Base-by-base conservation (phyloP, 2,113 vertebrate genomes). In the Rhinogobius similis region DNA sequence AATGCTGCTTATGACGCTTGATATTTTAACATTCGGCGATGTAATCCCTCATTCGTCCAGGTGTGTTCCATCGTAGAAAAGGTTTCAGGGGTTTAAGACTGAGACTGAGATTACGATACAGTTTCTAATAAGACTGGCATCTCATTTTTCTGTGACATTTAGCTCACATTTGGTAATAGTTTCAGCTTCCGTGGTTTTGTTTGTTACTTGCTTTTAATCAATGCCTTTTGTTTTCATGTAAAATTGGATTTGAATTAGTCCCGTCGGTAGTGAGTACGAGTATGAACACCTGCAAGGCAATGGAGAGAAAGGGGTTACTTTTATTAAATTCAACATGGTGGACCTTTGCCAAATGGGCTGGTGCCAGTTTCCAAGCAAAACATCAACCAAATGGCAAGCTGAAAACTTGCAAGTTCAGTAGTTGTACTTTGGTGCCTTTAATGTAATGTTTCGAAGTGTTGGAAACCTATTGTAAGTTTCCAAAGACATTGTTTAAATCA, bases 301-400 rank as follows among this genome's bases (percentile, higher is more conserved):
- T 20, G 66, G 72, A 73, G 23, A 68, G n/a, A 59, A 76, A 11
- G 70, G 26, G 64, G 67, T 26, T 67, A 62, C 62, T 70, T 53
- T 76, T 66, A 59, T 75, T 70, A 56, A 74, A 44, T 75, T 67
- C 65, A 76, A 52, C 65, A 23, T 71, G 26, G 56, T 8, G 23
- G 62, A 62, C 27, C 55, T 23, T 66, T 62, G 48, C 69, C 68
- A 59, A 38, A 50, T 71, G 69, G 67, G 75, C 63, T 65, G 41
- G 20, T 20, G 27, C 62, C 66, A 73, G 59, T 64, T 79, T 68
- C 18, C 65, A 71, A 50, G 53, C 66, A 73, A 71, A 73, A 72
- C 72, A 77, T 58, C 13, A 79, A 82, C 14, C 77, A 61, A 68
- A 76, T 66, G 48, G 38, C 43, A 52, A 10, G 59, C 72, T 74